phyloP scores from a whole-genome alignment of 2,888 invertebrate species.

The Nomada ferruginata region DNA sequence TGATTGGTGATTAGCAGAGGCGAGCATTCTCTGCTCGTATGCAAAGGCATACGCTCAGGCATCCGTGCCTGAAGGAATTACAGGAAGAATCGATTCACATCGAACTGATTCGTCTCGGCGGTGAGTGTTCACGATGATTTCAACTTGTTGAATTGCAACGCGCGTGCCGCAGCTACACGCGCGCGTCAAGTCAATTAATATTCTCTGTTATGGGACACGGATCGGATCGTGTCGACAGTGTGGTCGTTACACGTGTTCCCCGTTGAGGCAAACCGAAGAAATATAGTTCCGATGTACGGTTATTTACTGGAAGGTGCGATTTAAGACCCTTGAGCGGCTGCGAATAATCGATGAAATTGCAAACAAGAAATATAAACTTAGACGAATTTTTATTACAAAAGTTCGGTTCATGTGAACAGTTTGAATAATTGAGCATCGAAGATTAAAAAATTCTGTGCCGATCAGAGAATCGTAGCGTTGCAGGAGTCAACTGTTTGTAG shows the following conservation, averaged over 20 bases:
- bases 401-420: no score
- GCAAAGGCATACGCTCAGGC: constrained; percentile 40
- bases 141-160: constrained; percentile 27
- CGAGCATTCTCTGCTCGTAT: constrained; percentile 32
- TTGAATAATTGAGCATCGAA: no score
- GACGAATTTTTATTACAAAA: no score
- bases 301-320: no score
- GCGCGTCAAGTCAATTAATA: constrained; percentile 34
- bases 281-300: not conserved
- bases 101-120: constrained; percentile 23
- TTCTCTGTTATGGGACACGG: constrained; percentile 35
- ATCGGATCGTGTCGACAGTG: constrained; percentile 1
- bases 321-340: no score
- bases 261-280: not conserved
- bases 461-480: no score
- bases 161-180: constrained; percentile 35
- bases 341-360: no score
- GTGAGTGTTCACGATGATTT: not conserved
- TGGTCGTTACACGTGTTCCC: constrained; percentile 12
- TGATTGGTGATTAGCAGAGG: no score
- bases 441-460: no score
- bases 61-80: constrained; percentile 31
- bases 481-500: no score
- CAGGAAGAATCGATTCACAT: constrained; percentile 42
- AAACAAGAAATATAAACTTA: no score